Evolutionary conservation across 2,113 vertebrate species (phyloP).

Genomic region (Corvus moneduloides): DNA sequence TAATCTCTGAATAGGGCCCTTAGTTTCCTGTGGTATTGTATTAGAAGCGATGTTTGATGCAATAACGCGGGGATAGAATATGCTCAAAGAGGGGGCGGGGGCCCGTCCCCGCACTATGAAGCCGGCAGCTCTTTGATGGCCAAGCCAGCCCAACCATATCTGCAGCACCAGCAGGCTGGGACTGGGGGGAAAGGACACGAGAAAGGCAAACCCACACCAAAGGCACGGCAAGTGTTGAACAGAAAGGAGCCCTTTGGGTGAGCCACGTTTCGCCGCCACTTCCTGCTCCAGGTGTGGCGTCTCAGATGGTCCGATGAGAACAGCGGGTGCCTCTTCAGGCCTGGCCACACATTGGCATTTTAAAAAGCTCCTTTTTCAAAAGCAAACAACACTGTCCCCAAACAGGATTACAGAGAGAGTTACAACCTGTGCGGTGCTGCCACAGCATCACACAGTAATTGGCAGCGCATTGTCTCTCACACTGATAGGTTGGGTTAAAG

Average conservation of each 20-base stretch:
- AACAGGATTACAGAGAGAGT: not conserved
- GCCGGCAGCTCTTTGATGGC: not conserved
- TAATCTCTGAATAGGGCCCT: conserved; percentile 53
- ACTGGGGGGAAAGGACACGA: not conserved
- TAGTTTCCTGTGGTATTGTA: conserved; percentile 22
- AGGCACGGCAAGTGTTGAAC: not conserved
- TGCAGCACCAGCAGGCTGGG: not conserved
- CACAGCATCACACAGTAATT: not conserved
- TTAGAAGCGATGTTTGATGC: conserved; percentile 3
- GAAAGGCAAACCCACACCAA: not conserved
- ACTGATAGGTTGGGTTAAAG: not conserved
- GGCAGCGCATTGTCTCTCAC: not conserved
- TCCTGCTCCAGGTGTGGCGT: not conserved
- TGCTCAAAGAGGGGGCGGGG: conserved; percentile 28
- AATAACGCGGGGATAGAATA: conserved; percentile 13
- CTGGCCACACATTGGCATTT: not conserved
- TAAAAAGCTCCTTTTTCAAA: not conserved
- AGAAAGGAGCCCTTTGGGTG: not conserved
- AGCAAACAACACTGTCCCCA: not conserved
- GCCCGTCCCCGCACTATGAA: not conserved
- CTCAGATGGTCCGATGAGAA: not conserved
- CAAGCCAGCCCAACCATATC: not conserved
- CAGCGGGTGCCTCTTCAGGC: not conserved
- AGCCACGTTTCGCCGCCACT: rapidly evolving
- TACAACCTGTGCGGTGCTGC: not conserved